A percentile compares a stretch with the other conserved stretches of the same genome.
phyloP scores from a whole-genome alignment of 1,140 invertebrate species.

The Drosophila serrata region DNA sequence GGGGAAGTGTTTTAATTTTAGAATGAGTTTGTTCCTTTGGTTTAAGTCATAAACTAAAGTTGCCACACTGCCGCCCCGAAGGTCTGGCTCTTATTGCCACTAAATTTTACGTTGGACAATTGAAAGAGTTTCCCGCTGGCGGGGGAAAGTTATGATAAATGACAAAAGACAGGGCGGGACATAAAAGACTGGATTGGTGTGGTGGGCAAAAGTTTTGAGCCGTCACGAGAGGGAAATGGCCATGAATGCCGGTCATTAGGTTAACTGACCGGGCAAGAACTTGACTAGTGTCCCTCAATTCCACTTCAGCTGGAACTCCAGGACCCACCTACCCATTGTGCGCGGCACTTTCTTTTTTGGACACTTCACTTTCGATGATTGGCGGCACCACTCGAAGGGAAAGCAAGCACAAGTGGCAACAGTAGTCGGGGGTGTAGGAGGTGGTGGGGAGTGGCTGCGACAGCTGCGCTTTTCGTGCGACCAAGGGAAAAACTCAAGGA shows the following conservation, averaged over 20 bases:
- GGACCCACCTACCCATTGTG: constrained; percentile 46
- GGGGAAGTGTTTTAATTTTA: constrained; percentile 71
- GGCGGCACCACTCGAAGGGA: constrained; percentile 57
- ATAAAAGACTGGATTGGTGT: constrained; percentile 62
- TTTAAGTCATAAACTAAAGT: constrained; percentile 46
- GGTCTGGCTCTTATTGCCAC: constrained; percentile 45
- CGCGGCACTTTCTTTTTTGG: constrained; percentile 62
- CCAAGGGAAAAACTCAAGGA: constrained; percentile 12
- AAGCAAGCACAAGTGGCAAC: constrained; percentile 28
- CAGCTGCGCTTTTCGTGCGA: constrained; percentile 76
- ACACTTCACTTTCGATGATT: constrained; percentile 77
- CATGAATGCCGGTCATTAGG: constrained; percentile 80
- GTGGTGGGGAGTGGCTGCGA: constrained; percentile 13
- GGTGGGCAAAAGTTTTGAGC: constrained; percentile 22
- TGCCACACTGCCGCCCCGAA: constrained; percentile 8
- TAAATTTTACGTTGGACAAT: constrained; percentile 62
- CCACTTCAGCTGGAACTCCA: constrained; percentile 7
- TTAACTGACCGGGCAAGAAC: constrained; percentile 77
- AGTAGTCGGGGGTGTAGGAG: constrained; percentile 3
- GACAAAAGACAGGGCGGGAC: constrained; percentile 60
- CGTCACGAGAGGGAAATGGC: constrained; percentile 49
- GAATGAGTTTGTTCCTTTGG: constrained; percentile 41
- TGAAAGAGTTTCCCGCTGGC: constrained; percentile 62
- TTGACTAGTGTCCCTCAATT: constrained; percentile 41
- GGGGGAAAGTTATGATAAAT: constrained; percentile 65